A percentile compares a stretch with the other conserved stretches of the same genome.
Evolutionary conservation across 2,113 vertebrate species (phyloP).

Genomic region (Danio rerio): GRCz12tu NC_133183.1:56249501-56250000

Average conservation of each 20-base stretch:
- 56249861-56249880: not conserved
- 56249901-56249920: conserved; percentile 6
- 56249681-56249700: too few species aligned
- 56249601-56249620: not conserved
- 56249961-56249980: not conserved
- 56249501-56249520: too few species aligned
- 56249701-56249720: too few species aligned
- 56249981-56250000: too few species aligned
- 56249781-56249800: conserved; percentile 23
- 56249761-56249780: conserved; percentile 24
- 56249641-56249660: too few species aligned
- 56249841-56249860: not conserved
- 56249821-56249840: not conserved
- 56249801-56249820: not conserved
- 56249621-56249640: too few species aligned
- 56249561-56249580: too few species aligned
- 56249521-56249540: too few species aligned
- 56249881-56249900: not conserved
- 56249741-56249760: not conserved
- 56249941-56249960: not conserved
- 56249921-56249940: not conserved
- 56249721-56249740: not conserved
- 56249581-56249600: too few species aligned
- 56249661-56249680: too few species aligned
- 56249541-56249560: too few species aligned